These are phyloP conservation scores for Lithobates pipiens DNA, from an alignment of 2,797 vertebrate genomes.

Conservation along the genomic window DNA sequence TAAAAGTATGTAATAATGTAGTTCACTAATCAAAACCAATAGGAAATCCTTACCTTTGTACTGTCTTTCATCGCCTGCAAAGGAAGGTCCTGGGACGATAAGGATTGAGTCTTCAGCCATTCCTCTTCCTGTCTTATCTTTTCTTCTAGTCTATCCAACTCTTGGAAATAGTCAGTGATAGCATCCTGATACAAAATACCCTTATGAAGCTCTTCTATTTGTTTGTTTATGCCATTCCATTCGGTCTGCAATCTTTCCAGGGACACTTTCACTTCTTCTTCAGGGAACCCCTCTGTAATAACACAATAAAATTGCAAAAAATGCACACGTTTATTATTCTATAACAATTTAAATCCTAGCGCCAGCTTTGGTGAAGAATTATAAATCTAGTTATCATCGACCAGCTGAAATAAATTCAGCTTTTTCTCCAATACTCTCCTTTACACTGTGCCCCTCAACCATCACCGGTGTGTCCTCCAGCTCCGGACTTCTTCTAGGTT, in stretches of 20 bases:
- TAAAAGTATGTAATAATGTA: neutral
- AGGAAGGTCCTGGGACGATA: constrained; percentile 63
- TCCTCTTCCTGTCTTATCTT: constrained; percentile 78
- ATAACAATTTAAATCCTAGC: neutral
- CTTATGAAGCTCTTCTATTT: constrained; percentile 78
- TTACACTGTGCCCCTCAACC: too few species aligned
- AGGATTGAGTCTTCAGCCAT: constrained; percentile 72
- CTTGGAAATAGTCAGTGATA: constrained; percentile 75
- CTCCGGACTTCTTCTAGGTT: too few species aligned
- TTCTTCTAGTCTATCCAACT: constrained; percentile 79
- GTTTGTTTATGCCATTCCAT: constrained; percentile 78
- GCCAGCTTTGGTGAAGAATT: too few species aligned
- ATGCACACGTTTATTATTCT: neutral
- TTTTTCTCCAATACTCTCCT: too few species aligned
- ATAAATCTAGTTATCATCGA: too few species aligned
- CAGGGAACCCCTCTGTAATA: constrained; percentile 73
- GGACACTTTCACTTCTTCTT: constrained; percentile 67
- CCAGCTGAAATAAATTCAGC: too few species aligned
- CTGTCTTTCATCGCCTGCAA: constrained; percentile 74
- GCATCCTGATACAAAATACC: constrained; percentile 80
- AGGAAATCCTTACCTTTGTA: constrained; percentile 79
- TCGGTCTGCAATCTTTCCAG: constrained; percentile 78
- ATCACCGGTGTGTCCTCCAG: too few species aligned
- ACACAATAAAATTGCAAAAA: constrained; percentile 6
- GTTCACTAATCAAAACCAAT: too few species aligned